Evolutionary conservation across 1,140 invertebrate species (phyloP), one percentile per base, ranked within the genome.

Genomic region (Pachyrhynchus sulphureomaculatus): DNA sequence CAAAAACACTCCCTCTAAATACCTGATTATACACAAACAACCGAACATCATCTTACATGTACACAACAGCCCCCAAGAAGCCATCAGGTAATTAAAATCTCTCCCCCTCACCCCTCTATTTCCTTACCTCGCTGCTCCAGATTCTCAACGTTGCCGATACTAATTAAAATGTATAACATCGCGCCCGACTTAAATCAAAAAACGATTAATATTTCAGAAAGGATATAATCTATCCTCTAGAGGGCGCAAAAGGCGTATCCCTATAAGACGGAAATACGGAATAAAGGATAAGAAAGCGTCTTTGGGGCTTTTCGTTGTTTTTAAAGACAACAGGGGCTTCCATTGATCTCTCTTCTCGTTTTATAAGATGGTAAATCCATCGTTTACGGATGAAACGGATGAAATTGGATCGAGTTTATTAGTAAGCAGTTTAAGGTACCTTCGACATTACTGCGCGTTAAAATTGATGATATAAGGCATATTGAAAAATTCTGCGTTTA

Each of bases 131-230:
- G 17, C 44, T 32, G 33, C 45, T 60, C 39, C 23, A 18, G 21
- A 47, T 15, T 13, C n/a, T 24, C 36, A 36, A 32, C 55, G 42
- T 62, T 62, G 39, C 49, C 51, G 21, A 44, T 55, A 32, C 60
- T 62, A 62, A 70, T 70, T 68, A 68, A 62, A 67, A 70, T 70
- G 68, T 68, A 70, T 67, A 65, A 68, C 67, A 67, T 67, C 62
- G 62, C 56, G 56, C 60, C 45, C 34, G 48, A 60, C 63, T 70
- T 70, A 67, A 70, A 70, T 70, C 67, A 70, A 70, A 70, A 70
- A 70, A 68, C 68, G 64, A 70, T 70, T 70, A 70, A 70, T 68
- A 68, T 70, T 70, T 70, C 63, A 70, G 55, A 44, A 67, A 65
- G 65, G 67, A 68, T 70, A 68, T 70, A 70, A 70, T 70, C 67